A percentile compares a stretch with the other conserved stretches of the same genome.
These are phyloP conservation scores for Amazona vittata DNA, from an alignment of 2,113 vertebrate genomes.

Conservation along the genomic window DNA sequence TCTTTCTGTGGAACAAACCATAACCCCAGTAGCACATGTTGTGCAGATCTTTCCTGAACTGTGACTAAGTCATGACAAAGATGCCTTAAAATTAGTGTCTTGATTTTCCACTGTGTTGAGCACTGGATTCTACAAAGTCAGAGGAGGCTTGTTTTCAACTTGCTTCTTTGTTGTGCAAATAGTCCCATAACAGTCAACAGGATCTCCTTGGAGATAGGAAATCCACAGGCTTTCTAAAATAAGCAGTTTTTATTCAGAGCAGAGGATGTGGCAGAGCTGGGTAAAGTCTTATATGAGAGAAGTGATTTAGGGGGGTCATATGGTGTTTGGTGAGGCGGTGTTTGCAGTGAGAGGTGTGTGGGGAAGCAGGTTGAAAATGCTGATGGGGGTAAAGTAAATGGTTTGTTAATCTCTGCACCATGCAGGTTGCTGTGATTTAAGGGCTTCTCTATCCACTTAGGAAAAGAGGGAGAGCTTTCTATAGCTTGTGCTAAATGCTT, in stretches of 20 bases:
- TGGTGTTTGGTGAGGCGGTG: background rate
- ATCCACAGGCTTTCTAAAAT: background rate
- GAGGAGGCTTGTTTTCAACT: background rate
- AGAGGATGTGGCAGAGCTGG: background rate
- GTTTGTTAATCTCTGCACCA: background rate
- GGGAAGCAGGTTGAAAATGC: background rate
- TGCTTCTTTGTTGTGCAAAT: conserved; percentile 10
- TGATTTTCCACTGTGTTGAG: background rate
- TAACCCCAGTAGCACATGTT: background rate
- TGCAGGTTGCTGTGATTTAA: background rate
- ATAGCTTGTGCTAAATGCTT: background rate
- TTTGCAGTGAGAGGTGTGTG: background rate
- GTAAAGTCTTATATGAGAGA: background rate
- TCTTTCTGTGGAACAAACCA: background rate
- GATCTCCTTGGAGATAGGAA: background rate
- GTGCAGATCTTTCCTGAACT: background rate
- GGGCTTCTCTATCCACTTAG: background rate
- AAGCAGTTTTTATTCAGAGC: background rate
- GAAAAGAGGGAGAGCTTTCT: background rate
- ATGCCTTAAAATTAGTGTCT: background rate
- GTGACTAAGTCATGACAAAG: background rate
- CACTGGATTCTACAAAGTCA: background rate
- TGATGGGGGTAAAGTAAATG: background rate
- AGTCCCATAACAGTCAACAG: background rate
- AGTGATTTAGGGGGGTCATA: background rate